Percentiles rank a stretch among this genome's conserved stretches.
phyloP scores from a whole-genome alignment of 1,140 invertebrate genomes.

The Apis cerana region DNA sequence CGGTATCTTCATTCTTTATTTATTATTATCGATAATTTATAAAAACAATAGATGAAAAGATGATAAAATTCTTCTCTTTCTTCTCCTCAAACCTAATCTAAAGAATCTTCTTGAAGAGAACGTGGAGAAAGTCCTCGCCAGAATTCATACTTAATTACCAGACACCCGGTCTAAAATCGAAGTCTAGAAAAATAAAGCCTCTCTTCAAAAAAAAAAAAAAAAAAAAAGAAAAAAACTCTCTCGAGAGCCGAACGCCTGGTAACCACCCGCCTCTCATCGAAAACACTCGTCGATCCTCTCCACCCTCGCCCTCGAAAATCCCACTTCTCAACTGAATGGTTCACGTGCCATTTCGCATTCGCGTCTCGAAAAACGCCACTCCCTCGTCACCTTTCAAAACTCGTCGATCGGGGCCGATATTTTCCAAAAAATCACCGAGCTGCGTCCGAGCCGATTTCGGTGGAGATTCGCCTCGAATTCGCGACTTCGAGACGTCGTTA shows the following conservation, averaged over 20 bases:
- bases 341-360: not conserved
- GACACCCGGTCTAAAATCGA: too few relatives aligned
- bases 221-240: not conserved
- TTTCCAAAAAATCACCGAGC: not conserved
- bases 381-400: not conserved
- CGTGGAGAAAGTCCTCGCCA: not conserved
- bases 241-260: too few relatives aligned
- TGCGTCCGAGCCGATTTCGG: not conserved
- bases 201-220: not conserved
- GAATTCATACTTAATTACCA: not conserved
- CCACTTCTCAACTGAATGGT: not conserved
- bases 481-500: slow-evolving; percentile 51
- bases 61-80: too few relatives aligned
- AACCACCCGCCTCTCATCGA: not conserved
- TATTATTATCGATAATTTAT: too few relatives aligned
- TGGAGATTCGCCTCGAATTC: not conserved
- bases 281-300: not conserved
- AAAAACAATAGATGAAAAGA: too few relatives aligned
- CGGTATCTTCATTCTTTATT: too few relatives aligned
- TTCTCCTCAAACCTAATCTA: too few relatives aligned
- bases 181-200: not conserved
- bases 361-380: not conserved
- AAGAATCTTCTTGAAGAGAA: not conserved
- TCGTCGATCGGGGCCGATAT: not conserved
- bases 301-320: not conserved